These are phyloP conservation scores for Anniella stebbinsi DNA, from an alignment of 2,797 vertebrate species.

Conservation along the genomic window DNA sequence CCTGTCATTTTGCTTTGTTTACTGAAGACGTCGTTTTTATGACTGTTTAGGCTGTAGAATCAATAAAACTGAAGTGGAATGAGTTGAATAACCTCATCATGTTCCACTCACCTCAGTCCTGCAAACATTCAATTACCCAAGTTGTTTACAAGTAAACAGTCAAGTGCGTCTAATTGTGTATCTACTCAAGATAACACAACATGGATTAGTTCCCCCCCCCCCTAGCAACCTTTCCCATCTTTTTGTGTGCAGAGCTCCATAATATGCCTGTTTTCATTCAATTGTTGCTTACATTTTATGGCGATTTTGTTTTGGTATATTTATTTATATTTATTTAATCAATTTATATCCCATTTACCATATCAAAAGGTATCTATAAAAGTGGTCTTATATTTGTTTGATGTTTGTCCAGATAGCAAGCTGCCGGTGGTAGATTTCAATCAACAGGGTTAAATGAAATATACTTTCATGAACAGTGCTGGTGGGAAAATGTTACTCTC, in stretches of 20 bases:
- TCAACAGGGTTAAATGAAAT: neutral
- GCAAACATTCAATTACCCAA: neutral
- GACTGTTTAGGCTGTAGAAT: conserved; percentile 57
- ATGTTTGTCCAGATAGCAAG: neutral
- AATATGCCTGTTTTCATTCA: neutral
- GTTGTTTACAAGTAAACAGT: conserved; percentile 21
- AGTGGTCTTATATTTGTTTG: neutral
- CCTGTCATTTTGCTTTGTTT: conserved; percentile 64
- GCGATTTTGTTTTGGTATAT: neutral
- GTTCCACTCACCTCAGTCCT: conserved; percentile 9
- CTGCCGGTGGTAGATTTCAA: neutral
- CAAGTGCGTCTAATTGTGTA: conserved; percentile 9
- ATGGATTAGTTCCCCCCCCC: neutral
- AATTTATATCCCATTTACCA: too few relatives aligned
- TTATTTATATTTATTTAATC: neutral
- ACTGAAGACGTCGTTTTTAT: conserved; percentile 56
- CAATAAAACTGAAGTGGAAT: conserved; percentile 48
- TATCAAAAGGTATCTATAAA: too few relatives aligned
- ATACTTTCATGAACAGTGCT: neutral
- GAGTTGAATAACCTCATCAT: conserved; percentile 48
- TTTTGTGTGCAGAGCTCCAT: neutral
- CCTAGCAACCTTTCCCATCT: neutral
- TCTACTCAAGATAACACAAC: neutral
- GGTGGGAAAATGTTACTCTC: neutral
- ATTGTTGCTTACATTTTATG: neutral